A percentile compares a stretch with the other conserved stretches of the same genome.
Evolutionary conservation across 1,140 invertebrate genomes (phyloP).

Genomic region (Aplysia californica): DNA sequence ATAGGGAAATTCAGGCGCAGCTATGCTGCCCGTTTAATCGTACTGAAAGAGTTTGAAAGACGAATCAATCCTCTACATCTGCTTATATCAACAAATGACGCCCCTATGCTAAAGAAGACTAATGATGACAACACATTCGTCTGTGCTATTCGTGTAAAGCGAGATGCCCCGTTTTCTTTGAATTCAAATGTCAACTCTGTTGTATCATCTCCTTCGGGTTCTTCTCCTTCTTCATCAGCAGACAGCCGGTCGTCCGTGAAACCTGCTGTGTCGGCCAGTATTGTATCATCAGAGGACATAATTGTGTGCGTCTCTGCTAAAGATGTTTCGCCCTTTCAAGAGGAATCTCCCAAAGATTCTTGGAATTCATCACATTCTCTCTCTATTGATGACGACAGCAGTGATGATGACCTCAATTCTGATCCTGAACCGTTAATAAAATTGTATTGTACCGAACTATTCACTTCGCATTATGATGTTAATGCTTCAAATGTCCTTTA

Average conservation of each 20-base stretch:
- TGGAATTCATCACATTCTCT: neutral
- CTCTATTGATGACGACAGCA: conserved; percentile 13
- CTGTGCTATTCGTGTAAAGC: conserved; percentile 28
- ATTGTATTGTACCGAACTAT: conserved; percentile 40
- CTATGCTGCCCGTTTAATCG: conserved; percentile 6
- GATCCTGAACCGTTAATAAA: neutral
- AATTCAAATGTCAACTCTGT: neutral
- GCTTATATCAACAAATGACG: conserved; percentile 21
- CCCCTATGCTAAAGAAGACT: conserved; percentile 15
- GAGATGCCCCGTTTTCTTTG: neutral
- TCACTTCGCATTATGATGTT: conserved; percentile 51
- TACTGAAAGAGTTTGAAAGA: neutral
- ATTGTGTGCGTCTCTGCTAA: conserved; percentile 33
- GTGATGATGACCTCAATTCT: conserved; percentile 12
- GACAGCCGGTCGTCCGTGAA: neutral
- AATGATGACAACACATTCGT: conserved; percentile 33
- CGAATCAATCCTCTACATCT: conserved; percentile 36
- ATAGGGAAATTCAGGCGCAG: conserved; percentile 21
- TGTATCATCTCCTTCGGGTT: neutral
- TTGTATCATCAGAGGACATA: conserved; percentile 31
- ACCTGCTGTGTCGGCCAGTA: conserved; percentile 3
- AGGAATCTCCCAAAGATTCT: neutral
- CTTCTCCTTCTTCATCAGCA: neutral
- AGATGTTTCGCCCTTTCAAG: neutral
- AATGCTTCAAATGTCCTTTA: conserved; percentile 33